Conservation (phyloP, 2,113 vertebrate genomes). For the Natator depressus region DNA sequence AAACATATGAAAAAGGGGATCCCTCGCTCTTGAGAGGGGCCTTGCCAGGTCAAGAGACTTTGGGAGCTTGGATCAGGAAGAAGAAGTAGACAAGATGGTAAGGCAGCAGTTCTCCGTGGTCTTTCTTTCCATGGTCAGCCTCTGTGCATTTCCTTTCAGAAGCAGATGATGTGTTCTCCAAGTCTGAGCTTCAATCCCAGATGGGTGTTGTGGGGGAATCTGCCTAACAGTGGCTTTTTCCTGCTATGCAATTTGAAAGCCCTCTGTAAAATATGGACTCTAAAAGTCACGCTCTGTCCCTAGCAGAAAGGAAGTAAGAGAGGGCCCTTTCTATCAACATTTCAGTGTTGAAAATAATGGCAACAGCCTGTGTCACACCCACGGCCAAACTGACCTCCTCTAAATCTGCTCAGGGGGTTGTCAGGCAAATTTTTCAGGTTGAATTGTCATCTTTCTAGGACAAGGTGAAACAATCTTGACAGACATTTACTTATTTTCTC, state of each 20-base stretch:
- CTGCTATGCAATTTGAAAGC: neutral
- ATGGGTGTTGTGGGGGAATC: neutral
- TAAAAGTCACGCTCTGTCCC: neutral
- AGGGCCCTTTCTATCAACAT: neutral
- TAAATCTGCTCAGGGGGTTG: neutral
- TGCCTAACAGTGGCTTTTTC: neutral
- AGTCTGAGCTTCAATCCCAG: neutral
- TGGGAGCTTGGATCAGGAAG: fast-evolving
- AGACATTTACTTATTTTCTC: neutral
- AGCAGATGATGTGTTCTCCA: neutral
- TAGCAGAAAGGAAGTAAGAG: neutral
- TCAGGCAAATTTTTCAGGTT: neutral
- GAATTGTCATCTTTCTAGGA: neutral
- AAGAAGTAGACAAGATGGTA: neutral
- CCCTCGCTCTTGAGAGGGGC: neutral
- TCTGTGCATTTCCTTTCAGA: neutral
- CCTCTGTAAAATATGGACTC: neutral
- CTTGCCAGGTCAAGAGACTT: neutral
- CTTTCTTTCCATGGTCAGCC: neutral
- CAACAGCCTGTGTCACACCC: neutral
- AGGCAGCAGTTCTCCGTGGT: too few relatives aligned
- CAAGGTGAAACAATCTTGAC: neutral
- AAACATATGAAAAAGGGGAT: neutral
- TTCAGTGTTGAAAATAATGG: neutral
- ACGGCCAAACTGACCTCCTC: neutral